phyloP scores from a whole-genome alignment of 1,140 invertebrate genomes.

The Caerostris extrusa region DNA sequence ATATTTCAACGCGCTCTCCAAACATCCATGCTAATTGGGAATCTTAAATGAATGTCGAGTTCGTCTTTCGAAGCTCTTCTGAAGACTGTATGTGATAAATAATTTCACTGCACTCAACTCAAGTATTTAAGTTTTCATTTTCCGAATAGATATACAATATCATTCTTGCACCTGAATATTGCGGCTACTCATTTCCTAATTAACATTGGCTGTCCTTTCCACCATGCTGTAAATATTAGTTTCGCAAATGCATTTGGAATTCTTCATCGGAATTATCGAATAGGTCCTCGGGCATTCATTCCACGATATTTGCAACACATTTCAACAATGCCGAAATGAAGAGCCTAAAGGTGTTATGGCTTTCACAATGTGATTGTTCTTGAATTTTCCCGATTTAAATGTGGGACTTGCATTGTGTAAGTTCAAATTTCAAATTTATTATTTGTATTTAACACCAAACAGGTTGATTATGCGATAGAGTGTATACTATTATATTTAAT shows the following conservation, averaged over 20 bases:
- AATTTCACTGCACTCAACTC: background rate
- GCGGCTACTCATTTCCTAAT: background rate
- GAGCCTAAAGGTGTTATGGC: background rate
- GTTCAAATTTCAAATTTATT: background rate
- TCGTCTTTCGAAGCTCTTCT: background rate
- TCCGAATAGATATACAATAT: background rate
- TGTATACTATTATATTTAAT: no score
- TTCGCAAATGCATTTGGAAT: background rate
- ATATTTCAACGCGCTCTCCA: background rate
- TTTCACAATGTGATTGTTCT: background rate
- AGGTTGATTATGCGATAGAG: no score
- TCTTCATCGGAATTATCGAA: slow-evolving; percentile 22
- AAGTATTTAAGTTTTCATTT: background rate
- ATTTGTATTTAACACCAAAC: no score
- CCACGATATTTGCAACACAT: background rate
- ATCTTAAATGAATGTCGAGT: background rate
- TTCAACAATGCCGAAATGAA: background rate
- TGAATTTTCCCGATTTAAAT: background rate
- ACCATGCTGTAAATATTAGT: slow-evolving; percentile 6
- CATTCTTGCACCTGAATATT: background rate
- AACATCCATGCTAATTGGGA: background rate
- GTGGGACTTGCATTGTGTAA: background rate
- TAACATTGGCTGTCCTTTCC: background rate
- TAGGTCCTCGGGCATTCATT: background rate
- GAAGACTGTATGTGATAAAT: background rate